Conservation (phyloP, 2,888 invertebrate genomes). For the Patella depressa region DNA sequence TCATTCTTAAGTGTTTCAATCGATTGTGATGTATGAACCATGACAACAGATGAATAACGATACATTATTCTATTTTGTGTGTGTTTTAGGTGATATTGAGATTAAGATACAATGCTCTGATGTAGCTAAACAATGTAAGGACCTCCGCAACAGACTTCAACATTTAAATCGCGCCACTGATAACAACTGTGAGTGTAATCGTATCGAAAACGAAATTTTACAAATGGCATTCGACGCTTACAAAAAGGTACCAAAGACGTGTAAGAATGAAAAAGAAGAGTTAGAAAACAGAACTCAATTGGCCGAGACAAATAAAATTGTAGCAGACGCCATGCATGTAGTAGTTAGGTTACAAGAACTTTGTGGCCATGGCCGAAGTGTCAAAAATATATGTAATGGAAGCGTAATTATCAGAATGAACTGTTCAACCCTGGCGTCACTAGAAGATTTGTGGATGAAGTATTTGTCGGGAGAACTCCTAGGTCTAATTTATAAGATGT, state of each 20-base stretch:
- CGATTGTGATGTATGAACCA: no score
- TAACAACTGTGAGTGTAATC: background rate
- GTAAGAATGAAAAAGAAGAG: background rate
- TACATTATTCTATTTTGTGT: background rate
- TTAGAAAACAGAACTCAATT: background rate
- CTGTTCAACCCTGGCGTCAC: conserved; percentile 28
- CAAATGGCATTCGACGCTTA: background rate
- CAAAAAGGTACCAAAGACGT: background rate
- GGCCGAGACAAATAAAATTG: conserved; percentile 12
- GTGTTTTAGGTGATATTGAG: background rate
- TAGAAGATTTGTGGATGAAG: conserved; percentile 31
- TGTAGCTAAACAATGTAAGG: background rate
- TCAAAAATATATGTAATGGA: conserved; percentile 28
- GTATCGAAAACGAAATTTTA: background rate
- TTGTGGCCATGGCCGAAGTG: conserved; percentile 27
- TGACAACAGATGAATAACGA: no score
- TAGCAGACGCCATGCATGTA: conserved; percentile 20
- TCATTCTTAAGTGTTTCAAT: no score
- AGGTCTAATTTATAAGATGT: conserved; percentile 14
- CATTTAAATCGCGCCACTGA: background rate
- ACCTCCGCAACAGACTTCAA: background rate
- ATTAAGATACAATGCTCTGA: background rate
- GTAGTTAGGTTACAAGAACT: conserved; percentile 15
- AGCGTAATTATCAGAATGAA: conserved; percentile 33
- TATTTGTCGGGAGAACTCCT: conserved; percentile 27